Base-by-base conservation (phyloP, 2,888 invertebrate genomes). In the Lamproptera curius region DNA sequence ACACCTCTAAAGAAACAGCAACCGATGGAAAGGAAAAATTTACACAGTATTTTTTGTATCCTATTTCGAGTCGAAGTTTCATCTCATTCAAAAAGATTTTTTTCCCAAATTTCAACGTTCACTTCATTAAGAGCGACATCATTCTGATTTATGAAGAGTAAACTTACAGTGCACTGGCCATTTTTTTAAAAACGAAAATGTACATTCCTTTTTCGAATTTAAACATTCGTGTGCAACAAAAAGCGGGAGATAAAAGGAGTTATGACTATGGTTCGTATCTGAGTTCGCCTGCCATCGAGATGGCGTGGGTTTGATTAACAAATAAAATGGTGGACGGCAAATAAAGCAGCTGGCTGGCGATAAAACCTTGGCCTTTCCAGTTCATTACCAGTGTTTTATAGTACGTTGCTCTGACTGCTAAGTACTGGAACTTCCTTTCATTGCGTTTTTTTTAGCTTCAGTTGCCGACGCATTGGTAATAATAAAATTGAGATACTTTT, bases 301-400 rank as follows among this genome's bases (percentile, higher is more conserved):
- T 39, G n/a, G 28, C 39, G 31, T 34, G 14, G 17, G 14, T 44
- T 28, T 20, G 16, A 17, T 43, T 31, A 49, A 50, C 35, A 51
- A 55, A 55, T 51, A 52, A 52, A 50, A 47, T 35, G 45, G 34
- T 44, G 42, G 42, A 33, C 16, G 33, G 43, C 36, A 42, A 54
- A 50, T 47, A 45, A 40, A 42, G 13, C 38, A 48, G 33, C 38
- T 28, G 26, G 42, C 43, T 6, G 39, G 42, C 43, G 43, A 20
- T 23, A 20, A 54, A 57, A 50, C 68, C 68, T 68, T 68, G 66
- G 49, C 65, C 66, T 67, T 67, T 67, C 45, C n/a, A 54, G 57
- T 52, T 57, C 59, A 50, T 53, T 58, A 59, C 44, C 59, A 58
- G 56, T 48, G 52, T 46, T 43, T 50, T 41, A 35, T 42, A 50